These are phyloP conservation scores for Neolamprologus longior DNA, from an alignment of 2,113 vertebrate species.

Conservation along the genomic window DNA sequence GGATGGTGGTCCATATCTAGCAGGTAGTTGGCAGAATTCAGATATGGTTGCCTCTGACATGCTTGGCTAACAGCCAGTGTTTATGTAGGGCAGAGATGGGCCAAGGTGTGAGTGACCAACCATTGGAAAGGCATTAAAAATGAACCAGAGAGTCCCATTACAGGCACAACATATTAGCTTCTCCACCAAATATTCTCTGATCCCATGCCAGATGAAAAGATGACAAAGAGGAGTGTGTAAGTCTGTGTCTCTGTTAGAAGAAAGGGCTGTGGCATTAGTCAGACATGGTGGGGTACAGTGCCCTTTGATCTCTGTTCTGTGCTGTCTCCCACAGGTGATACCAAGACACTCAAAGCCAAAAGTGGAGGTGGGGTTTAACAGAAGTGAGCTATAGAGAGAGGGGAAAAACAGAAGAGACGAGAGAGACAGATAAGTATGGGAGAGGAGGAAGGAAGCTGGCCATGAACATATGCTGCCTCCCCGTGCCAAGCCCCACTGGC, in stretches of 20 bases:
- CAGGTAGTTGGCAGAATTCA: not conserved
- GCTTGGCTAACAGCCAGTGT: conserved; percentile 26
- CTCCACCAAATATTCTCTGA: conserved; percentile 38
- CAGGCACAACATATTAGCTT: conserved; percentile 35
- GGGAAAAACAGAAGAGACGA: conserved; percentile 9
- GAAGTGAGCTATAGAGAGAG: not conserved
- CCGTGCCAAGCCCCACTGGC: conserved; percentile 66
- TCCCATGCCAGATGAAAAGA: conserved; percentile 54
- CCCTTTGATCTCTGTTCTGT: conserved; percentile 44
- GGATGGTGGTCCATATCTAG: not conserved
- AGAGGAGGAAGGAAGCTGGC: conserved; percentile 58
- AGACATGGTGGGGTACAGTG: not conserved
- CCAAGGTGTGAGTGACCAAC: conserved; percentile 18
- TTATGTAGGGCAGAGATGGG: conserved; percentile 30
- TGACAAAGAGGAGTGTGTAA: conserved; percentile 30
- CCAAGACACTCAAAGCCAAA: not conserved
- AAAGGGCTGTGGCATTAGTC: not conserved
- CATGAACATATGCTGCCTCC: conserved; percentile 65
- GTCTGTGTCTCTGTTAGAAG: not conserved
- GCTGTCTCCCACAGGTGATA: conserved; percentile 10
- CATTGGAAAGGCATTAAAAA: conserved; percentile 52
- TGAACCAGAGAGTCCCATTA: conserved; percentile 10
- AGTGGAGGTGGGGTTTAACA: not conserved
- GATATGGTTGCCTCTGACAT: not conserved
- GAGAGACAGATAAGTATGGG: conserved; percentile 9